These are phyloP conservation scores for Montipora sp. DNA, from an alignment of 64 coral and sea anemone species.

Conservation along the genomic window DNA sequence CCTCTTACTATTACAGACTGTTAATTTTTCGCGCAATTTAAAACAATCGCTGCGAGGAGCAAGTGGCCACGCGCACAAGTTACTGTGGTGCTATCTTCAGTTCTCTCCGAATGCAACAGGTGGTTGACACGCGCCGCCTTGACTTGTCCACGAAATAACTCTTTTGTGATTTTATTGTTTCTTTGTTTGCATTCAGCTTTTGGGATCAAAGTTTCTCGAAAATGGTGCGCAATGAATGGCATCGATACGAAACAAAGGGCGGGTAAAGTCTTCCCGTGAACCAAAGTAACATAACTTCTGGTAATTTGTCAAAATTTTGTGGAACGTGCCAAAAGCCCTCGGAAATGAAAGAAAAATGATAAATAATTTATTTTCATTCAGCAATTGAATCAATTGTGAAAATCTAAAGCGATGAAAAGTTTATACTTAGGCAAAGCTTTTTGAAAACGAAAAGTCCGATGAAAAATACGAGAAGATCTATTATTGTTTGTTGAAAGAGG, in stretches of 20 bases:
- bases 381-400: conserved; percentile 20
- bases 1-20: too few species aligned
- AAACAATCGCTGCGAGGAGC: background rate
- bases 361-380: conserved; percentile 49
- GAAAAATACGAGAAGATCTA: background rate
- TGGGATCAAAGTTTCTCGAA: conserved; percentile 24
- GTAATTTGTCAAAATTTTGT: conserved; percentile 4
- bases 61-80: conserved; percentile 1
- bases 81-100: background rate
- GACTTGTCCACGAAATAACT: conserved; percentile 6
- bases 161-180: conserved; percentile 29
- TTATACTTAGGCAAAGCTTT: background rate
- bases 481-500: too few species aligned
- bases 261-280: background rate
- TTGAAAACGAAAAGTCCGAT: background rate
- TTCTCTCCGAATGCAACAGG: conserved; percentile 43
- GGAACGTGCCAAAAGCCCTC: background rate
- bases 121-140: conserved; percentile 41
- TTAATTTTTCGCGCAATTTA: background rate
- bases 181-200: conserved; percentile 57
- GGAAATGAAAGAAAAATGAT: conserved; percentile 1
- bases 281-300: background rate
- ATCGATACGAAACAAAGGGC: conserved; percentile 33
- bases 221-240: background rate
- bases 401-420: background rate